phyloP scores from a whole-genome alignment of 1,140 invertebrate genomes.

The Cotesia typhae region DNA sequence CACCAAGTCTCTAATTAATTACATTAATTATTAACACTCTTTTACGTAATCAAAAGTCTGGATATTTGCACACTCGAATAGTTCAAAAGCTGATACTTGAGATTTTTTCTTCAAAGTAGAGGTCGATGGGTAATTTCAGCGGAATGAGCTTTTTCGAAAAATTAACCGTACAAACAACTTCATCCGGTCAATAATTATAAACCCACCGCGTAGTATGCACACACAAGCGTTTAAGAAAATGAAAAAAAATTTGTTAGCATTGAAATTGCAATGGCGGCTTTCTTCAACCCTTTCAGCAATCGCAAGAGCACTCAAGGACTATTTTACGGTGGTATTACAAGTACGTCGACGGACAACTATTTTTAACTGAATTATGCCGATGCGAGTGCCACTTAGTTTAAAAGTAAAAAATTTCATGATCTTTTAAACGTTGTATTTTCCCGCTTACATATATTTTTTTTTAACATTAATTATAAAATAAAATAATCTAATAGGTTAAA shows the following conservation, averaged over 20 bases:
- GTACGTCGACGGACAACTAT: constrained; percentile 2
- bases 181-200: constrained; percentile 28
- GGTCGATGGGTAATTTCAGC: constrained; percentile 14
- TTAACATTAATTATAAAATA: too few relatives aligned
- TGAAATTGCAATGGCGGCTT: background rate
- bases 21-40: constrained; percentile 44
- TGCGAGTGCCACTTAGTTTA: background rate
- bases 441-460: background rate
- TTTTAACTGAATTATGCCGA: constrained; percentile 11
- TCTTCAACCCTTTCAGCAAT: constrained; percentile 13
- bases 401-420: background rate
- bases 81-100: constrained; percentile 44
- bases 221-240: background rate
- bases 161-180: constrained; percentile 43
- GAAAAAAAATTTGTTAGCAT: constrained; percentile 17
- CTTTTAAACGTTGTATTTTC: background rate
- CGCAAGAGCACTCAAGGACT: background rate
- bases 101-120: constrained; percentile 16
- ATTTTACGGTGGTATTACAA: constrained; percentile 5
- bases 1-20: background rate
- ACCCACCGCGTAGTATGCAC: background rate
- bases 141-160: constrained; percentile 43
- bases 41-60: constrained; percentile 52
- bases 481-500: too few relatives aligned
- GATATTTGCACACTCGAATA: constrained; percentile 54